Evolutionary conservation across 2,113 vertebrate genomes (phyloP).

Genomic region (Amia ocellicauda): DNA sequence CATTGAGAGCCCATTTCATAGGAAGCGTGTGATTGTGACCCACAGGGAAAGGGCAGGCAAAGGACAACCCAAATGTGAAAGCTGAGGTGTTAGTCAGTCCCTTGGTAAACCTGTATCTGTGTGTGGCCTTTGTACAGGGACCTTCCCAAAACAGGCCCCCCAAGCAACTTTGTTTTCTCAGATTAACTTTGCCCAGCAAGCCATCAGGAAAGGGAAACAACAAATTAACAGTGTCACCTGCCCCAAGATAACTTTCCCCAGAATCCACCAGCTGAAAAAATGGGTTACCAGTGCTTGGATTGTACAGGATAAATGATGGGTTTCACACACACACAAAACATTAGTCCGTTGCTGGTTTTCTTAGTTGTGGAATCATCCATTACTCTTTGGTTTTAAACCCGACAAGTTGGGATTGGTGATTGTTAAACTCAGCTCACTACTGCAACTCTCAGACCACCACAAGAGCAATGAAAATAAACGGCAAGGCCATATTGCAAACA

Average conservation of each 20-base stretch:
- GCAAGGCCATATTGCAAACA: too few species aligned
- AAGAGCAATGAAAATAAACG: too few species aligned
- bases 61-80: background rate
- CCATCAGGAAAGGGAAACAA: slow-evolving; percentile 22
- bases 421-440: too few species aligned
- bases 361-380: too few species aligned
- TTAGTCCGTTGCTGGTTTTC: too few species aligned
- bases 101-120: slow-evolving; percentile 8
- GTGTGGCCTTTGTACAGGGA: slow-evolving; percentile 7
- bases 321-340: too few species aligned
- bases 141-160: background rate
- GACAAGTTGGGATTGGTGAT: too few species aligned
- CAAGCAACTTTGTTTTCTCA: slow-evolving; percentile 28
- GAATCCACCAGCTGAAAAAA: slow-evolving; percentile 17
- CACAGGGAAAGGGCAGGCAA: background rate
- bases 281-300: background rate
- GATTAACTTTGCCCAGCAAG: slow-evolving; percentile 1
- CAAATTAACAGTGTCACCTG: slow-evolving; percentile 36
- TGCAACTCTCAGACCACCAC: too few species aligned
- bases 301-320: too few species aligned
- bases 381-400: too few species aligned
- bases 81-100: background rate
- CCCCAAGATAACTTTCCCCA: slow-evolving; percentile 47
- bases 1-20: too few species aligned
- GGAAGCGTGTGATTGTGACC: too few species aligned